Conservation (phyloP, 2,113 vertebrate genomes). For the Sylvilagus bachmani region DNA sequence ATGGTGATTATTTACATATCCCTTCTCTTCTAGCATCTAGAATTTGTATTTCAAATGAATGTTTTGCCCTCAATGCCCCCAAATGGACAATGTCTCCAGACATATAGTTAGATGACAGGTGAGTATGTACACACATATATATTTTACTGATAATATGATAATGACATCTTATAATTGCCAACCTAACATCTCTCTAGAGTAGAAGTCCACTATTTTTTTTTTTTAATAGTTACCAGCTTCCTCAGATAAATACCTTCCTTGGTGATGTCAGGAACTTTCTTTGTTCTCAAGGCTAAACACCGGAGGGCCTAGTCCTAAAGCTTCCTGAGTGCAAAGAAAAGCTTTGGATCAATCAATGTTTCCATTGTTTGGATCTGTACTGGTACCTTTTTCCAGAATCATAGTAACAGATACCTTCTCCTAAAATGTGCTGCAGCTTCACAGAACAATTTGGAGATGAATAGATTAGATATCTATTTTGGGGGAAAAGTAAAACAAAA, state of each 20-base stretch:
- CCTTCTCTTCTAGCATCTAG: neutral
- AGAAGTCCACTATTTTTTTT: neutral
- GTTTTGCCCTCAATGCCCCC: neutral
- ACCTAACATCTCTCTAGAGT: neutral
- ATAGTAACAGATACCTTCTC: neutral
- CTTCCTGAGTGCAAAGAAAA: neutral
- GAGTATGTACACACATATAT: neutral
- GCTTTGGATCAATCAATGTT: neutral
- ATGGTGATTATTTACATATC: constrained; percentile 18
- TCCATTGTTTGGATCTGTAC: neutral
- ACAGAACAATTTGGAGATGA: neutral
- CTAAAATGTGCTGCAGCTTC: neutral
- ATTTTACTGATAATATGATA: neutral
- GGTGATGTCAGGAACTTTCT: neutral
- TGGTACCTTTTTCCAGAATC: neutral
- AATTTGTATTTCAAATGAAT: constrained; percentile 52
- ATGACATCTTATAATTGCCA: neutral
- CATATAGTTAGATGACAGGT: neutral
- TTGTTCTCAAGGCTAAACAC: constrained; percentile 48
- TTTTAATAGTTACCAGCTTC: neutral
- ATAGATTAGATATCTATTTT: neutral
- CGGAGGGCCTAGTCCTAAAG: neutral
- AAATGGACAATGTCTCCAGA: constrained; percentile 38
- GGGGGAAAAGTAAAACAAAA: neutral
- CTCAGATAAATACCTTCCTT: neutral